phyloP scores from a whole-genome alignment of 1,140 invertebrate genomes.

The Ephestia elutella region DNA sequence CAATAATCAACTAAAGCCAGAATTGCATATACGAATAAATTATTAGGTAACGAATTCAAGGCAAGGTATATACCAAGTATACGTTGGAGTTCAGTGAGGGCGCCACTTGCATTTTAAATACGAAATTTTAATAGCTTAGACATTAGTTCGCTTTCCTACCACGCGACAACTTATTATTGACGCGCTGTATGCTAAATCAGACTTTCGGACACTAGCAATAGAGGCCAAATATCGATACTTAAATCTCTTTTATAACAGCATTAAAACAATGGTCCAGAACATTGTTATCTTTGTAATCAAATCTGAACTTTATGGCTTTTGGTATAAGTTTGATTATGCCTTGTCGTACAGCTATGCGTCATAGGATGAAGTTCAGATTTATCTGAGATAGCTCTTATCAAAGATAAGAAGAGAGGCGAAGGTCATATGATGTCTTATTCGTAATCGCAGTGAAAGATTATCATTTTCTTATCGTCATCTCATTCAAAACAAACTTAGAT shows the following conservation, averaged over 20 bases:
- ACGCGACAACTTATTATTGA: no score
- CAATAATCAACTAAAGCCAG: background rate
- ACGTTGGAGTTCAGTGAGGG: no score
- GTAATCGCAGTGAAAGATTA: background rate
- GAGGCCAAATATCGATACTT: background rate
- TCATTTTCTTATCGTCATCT: background rate
- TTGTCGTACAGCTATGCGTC: background rate
- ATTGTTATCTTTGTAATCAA: background rate
- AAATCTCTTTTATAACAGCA: background rate
- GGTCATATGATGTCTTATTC: background rate
- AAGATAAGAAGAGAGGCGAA: background rate
- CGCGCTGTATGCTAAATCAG: background rate
- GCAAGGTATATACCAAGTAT: no score
- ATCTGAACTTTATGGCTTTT: background rate
- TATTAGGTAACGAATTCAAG: background rate
- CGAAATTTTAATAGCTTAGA: no score
- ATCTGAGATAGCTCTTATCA: background rate
- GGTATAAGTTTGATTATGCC: background rate
- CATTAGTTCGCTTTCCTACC: no score
- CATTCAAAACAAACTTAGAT: no score
- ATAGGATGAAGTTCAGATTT: background rate
- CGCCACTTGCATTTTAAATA: no score
- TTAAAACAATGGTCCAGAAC: background rate
- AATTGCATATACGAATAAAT: background rate
- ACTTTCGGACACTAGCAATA: background rate